These are phyloP conservation scores for Limenitis camilla DNA, from an alignment of 2,888 invertebrate genomes.

Conservation along the genomic window DNA sequence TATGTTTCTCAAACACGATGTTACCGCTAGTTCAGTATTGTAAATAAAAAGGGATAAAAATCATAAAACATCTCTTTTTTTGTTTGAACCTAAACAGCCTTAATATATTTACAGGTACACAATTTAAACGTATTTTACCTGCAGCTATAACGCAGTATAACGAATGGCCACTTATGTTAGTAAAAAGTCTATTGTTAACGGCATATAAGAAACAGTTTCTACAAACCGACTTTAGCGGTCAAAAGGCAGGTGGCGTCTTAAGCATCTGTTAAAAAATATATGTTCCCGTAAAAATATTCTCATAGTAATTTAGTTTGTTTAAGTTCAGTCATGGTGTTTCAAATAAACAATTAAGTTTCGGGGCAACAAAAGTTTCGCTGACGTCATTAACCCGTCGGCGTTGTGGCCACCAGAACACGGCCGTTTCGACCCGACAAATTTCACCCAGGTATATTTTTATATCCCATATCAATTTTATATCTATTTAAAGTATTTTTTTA, in stretches of 20 bases:
- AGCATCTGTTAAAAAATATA: slow-evolving; percentile 29
- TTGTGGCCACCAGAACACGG: too few species aligned
- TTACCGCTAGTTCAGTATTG: too few species aligned
- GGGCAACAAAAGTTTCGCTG: slow-evolving; percentile 51
- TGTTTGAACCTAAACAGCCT: not conserved
- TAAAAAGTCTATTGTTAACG: slow-evolving; percentile 40
- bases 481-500: too few species aligned
- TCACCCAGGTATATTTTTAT: too few species aligned
- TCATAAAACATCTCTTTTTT: too few species aligned
- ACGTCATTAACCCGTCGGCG: slow-evolving; percentile 44
- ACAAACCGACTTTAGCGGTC: slow-evolving; percentile 36
- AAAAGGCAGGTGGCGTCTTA: slow-evolving; percentile 52
- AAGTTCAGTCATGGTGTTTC: slow-evolving; percentile 58
- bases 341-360: slow-evolving; percentile 47
- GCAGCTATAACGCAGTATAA: not conserved
- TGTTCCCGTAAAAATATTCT: slow-evolving; percentile 37
- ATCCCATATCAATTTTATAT: too few species aligned
- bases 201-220: slow-evolving; percentile 7
- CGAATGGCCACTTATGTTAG: not conserved
- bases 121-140: slow-evolving; percentile 2
- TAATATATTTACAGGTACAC: not conserved
- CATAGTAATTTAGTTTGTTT: slow-evolving; percentile 65
- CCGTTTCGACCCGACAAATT: too few species aligned
- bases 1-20: too few species aligned
- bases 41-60: too few species aligned